These are phyloP conservation scores for Ctenoplectra terminalis DNA, from an alignment of 1,140 invertebrate genomes.

Conservation along the genomic window DNA sequence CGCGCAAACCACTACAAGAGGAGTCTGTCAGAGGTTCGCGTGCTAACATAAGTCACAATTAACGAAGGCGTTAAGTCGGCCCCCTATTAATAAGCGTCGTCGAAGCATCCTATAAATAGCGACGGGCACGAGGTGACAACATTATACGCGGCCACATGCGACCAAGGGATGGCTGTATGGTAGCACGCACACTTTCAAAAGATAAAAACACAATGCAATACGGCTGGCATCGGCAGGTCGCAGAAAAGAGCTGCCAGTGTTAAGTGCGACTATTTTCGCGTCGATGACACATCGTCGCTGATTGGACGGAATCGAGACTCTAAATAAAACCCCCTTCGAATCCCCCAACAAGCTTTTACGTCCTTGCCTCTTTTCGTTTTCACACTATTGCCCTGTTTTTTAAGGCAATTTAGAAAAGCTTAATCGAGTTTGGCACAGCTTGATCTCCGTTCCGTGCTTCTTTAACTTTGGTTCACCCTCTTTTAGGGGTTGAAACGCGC, in stretches of 20 bases:
- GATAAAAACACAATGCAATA: constrained; percentile 56
- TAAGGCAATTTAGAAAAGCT: background rate
- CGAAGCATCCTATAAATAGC: constrained; percentile 74
- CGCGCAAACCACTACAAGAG: constrained; percentile 29
- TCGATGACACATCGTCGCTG: constrained; percentile 74
- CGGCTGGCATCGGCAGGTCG: constrained; percentile 72
- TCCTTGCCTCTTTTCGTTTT: constrained; percentile 3
- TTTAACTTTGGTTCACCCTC: no score
- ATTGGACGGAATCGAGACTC: constrained; percentile 70
- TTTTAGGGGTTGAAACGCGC: no score
- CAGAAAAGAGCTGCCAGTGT: constrained; percentile 68
- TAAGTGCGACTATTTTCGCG: constrained; percentile 76
- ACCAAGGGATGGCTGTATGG: constrained; percentile 19
- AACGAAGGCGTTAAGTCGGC: constrained; percentile 72
- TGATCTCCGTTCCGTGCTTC: no score
- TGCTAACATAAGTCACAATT: constrained; percentile 72
- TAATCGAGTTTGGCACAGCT: no score
- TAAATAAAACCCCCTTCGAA: constrained; percentile 67
- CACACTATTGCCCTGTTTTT: background rate
- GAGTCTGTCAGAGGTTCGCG: constrained; percentile 39
- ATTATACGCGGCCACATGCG: constrained; percentile 46
- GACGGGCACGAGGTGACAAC: constrained; percentile 60
- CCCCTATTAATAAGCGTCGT: constrained; percentile 75
- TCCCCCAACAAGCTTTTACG: constrained; percentile 5
- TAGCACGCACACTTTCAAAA: constrained; percentile 7